Evolutionary conservation across 37 sponge, comb jelly and placozoan genomes (phyloP).

Genomic region (Hormiphora californensis): DNA sequence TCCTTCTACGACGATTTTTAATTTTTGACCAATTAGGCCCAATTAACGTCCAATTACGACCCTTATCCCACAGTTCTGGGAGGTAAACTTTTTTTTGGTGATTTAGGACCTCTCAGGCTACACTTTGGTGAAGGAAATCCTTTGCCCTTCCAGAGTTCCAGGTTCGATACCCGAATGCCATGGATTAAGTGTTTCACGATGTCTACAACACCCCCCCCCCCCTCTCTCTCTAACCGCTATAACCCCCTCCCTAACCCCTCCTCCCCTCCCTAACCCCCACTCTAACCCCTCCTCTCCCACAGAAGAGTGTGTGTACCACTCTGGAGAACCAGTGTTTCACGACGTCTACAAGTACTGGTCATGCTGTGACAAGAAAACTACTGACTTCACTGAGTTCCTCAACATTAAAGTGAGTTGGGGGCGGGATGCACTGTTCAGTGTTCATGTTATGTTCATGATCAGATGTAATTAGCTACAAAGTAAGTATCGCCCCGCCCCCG

Average conservation of each 20-base stretch:
- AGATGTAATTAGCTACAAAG: no score
- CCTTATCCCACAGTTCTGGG: no score
- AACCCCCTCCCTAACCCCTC: neutral
- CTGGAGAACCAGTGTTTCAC: slow-evolving; percentile 56
- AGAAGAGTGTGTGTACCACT: slow-evolving; percentile 55
- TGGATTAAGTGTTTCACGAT: no score
- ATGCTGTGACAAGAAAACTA: slow-evolving; percentile 84
- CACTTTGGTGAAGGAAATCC: no score
- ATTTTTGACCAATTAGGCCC: no score
- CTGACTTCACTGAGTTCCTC: slow-evolving; percentile 79
- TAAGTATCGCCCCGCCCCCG: no score
- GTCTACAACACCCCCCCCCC: neutral
- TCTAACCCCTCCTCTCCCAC: neutral
- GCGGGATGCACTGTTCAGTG: neutral
- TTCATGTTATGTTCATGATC: neutral
- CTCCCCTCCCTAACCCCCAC: neutral
- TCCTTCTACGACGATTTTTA: no score
- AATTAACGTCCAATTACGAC: no score
- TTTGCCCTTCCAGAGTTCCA: no score
- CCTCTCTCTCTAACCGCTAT: neutral
- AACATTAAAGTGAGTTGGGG: slow-evolving; percentile 74
- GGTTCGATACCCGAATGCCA: neutral
- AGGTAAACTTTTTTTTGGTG: no score
- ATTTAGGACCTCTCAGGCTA: no score
- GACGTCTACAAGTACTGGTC: slow-evolving; percentile 80